Conservation (phyloP, 2,797 vertebrate species). For the Otolemur crassicaudatus region DNA sequence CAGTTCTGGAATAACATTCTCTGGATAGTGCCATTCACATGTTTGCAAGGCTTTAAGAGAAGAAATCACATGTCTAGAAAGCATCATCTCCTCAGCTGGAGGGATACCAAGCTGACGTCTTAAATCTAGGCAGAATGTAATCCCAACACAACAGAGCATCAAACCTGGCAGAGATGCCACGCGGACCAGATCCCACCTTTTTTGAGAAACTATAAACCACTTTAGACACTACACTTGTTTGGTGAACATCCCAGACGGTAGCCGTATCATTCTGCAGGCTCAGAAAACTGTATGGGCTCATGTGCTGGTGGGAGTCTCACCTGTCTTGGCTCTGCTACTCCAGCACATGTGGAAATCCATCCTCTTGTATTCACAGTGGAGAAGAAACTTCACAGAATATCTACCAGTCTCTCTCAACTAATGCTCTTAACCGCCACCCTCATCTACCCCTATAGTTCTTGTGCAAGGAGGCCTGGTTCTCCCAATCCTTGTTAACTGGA, state of each 20-base stretch:
- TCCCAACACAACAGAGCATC: neutral
- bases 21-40: neutral
- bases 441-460: no score
- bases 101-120: neutral
- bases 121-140: neutral
- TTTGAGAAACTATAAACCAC: neutral
- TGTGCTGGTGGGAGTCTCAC: rapidly evolving
- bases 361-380: neutral
- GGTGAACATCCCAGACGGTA: neutral
- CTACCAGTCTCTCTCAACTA: neutral
- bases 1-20: neutral
- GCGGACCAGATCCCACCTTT: neutral
- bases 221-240: no score
- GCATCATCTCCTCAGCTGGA: neutral
- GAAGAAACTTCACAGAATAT: neutral
- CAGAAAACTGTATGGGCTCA: neutral
- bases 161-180: neutral
- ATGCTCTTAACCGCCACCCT: neutral
- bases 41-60: neutral
- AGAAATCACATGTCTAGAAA: neutral
- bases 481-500: neutral
- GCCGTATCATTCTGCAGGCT: neutral
- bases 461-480: neutral
- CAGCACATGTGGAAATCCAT: neutral
- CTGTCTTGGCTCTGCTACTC: neutral